Base-by-base conservation (phyloP, 2,113 vertebrate species). In the Scatophagus argus region DNA sequence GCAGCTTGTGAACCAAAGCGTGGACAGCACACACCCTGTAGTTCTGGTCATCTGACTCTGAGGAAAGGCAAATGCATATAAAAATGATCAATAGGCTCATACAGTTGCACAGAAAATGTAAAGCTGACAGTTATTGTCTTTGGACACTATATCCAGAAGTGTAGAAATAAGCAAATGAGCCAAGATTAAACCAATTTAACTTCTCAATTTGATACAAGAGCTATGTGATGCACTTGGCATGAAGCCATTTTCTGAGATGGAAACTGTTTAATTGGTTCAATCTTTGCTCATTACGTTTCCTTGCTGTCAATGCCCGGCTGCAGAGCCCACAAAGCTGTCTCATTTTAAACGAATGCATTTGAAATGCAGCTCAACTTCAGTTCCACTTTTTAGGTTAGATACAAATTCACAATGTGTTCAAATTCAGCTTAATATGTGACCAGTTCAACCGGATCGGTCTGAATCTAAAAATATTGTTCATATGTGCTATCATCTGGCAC, bases 21-120 rank as follows among this genome's bases (percentile, higher is more conserved):
- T 99, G 97, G 39, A 99, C 96, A 2, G 96, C 96, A 86, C 97
- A 96, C 64, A 99, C 97, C 76, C 97, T 94, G 94, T 99, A 98
- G 91, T 97, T 98, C 81, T 98, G 97, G 89, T 99, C 97, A 88
- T 99, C 97, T 0, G 97, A 99, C 85, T 99, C 97, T 99, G 91
- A 81, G 75, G 44, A 49, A 70, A 66, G 44, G 16, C 36, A 47
- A 58, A 76, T 5, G 0, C 25, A 56, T 36, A 21, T 8, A 2
- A 71, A n/a, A 41, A 60, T 21, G 49, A 55, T 56, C 25, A 55
- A 39, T 16, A 16, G 36, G 55, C 10, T 68, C 2, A 55, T 43
- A 21, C 23, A 39, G 1, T 25, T 14, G 46, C 7, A 78, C 34
- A 31, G 17, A 19, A 36, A 31, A 65, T 10, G 21, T 7, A 3